Percentiles rank a stretch among this genome's conserved stretches.
Conservation (phyloP, 2,113 vertebrate genomes). For the Propithecus coquereli region DNA sequence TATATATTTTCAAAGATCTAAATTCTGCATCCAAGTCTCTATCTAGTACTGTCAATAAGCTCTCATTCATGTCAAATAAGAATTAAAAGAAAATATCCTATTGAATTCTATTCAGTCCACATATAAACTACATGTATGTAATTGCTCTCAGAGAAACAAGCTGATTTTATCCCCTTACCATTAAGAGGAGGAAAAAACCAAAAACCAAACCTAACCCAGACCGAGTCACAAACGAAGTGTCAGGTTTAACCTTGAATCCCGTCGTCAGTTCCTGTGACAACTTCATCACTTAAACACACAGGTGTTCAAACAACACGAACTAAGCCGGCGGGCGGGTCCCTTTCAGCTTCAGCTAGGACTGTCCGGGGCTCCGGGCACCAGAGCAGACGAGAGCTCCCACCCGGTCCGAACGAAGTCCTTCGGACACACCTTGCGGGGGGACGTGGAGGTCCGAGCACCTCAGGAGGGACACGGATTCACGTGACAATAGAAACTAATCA, state of each 20-base stretch:
- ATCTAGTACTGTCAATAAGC: neutral
- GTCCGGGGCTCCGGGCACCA: neutral
- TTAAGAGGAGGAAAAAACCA: too few relatives aligned
- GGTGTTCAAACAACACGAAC: conserved; percentile 4
- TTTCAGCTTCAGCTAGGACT: neutral
- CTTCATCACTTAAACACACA: conserved; percentile 55
- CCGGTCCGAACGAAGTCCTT: neutral
- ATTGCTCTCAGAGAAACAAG: neutral
- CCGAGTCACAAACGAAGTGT: conserved; percentile 1
- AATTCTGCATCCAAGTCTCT: conserved; percentile 7
- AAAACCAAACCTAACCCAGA: neutral
- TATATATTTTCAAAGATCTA: conserved; percentile 18
- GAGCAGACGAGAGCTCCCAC: neutral
- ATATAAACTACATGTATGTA: neutral
- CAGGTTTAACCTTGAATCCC: conserved; percentile 47
- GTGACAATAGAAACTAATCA: neutral
- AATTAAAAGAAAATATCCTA: neutral
- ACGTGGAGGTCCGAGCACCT: neutral
- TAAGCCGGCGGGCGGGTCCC: neutral
- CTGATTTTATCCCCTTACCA: neutral
- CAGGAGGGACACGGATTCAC: neutral
- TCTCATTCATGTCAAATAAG: conserved; percentile 2
- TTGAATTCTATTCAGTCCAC: neutral
- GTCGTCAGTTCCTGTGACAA: conserved; percentile 47
- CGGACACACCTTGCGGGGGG: neutral